Conservation (phyloP, 2,888 invertebrate species). For the Drosophila kanekoi region DNA sequence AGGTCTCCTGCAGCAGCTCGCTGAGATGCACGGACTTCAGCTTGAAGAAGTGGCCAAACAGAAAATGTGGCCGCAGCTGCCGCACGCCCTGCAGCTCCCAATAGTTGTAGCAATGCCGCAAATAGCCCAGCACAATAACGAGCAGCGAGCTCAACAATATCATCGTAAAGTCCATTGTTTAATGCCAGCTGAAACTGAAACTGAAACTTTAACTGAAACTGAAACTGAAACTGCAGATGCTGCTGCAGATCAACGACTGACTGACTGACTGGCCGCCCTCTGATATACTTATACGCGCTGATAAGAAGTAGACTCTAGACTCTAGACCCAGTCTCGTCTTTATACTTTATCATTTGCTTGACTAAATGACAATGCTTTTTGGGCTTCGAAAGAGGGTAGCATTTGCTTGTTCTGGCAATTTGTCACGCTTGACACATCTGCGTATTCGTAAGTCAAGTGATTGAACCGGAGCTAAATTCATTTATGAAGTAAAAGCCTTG, state of each 20-base stretch:
- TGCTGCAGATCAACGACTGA: background rate
- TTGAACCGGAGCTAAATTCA: too few species aligned
- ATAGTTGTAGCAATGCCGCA: constrained; percentile 63
- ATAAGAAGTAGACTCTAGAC: constrained; percentile 16
- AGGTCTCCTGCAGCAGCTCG: constrained; percentile 68
- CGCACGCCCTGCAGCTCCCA: constrained; percentile 68
- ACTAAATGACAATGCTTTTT: constrained; percentile 5
- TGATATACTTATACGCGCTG: constrained; percentile 4
- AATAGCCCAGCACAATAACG: constrained; percentile 42
- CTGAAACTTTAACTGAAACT: background rate
- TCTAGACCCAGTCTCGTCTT: background rate
- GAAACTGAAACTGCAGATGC: background rate
- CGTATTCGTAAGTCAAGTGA: too few species aligned
- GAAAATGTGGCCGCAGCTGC: constrained; percentile 60
- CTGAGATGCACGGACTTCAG: constrained; percentile 51
- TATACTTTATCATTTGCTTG: constrained; percentile 16
- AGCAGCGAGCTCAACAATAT: constrained; percentile 52
- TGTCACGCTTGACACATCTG: background rate
- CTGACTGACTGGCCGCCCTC: background rate
- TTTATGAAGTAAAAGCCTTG: too few species aligned
- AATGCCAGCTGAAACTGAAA: background rate
- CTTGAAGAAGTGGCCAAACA: constrained; percentile 64
- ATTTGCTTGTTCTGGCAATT: background rate
- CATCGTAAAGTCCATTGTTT: constrained; percentile 56
- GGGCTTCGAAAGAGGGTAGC: background rate